Base-by-base conservation (phyloP, 1,140 invertebrate species). In the Atta cephalotes region DNA sequence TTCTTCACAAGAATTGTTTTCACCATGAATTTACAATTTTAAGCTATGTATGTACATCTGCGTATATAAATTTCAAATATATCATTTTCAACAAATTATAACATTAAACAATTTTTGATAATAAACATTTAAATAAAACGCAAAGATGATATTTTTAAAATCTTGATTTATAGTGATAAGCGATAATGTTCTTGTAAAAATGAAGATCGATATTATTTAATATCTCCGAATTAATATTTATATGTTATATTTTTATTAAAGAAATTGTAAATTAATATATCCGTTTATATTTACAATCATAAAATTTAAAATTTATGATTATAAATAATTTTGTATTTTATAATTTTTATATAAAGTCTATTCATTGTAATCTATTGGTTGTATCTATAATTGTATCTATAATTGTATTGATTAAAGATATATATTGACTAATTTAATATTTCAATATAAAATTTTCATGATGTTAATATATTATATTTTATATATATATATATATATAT, bases 1-100 rank as follows among this genome's bases (percentile, higher is more conserved):
- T 58, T 58, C 21, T 51, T 5, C 5, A 10, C 49, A 25, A 25
- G n/a, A 66, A 53, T 39, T 16, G 78, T 56, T 65, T 60, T 35
- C 31, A n/a, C n/a, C 28, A 16, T 35, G 1, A 51, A 81, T 39
- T 56, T 39, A 16, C n/a, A 35, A 39, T 80, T 80, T 53, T 10
- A 49, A 53, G 0, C n/a, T 9, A 3, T 65, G 28, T 45, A 10
- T 77, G 16, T 39, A 25, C 10, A 60, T 39, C 14, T 39, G 14
- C 31, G 16, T 25, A 78, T 18, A 4, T n/a, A 78, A 65, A 78
- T 65, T 6, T 65, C 18, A n/a, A 49, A 49, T 77, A 49, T 77
- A 14, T 35, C 0, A 49, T 5, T 63, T 18, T 39, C 14, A 77
- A 25, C 21, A 28, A 31, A 65, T 49, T 63, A n/a, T 49, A 25